Evolutionary conservation across 2,113 vertebrate species (phyloP).

Genomic region (Edolisoma coerulescens): DNA sequence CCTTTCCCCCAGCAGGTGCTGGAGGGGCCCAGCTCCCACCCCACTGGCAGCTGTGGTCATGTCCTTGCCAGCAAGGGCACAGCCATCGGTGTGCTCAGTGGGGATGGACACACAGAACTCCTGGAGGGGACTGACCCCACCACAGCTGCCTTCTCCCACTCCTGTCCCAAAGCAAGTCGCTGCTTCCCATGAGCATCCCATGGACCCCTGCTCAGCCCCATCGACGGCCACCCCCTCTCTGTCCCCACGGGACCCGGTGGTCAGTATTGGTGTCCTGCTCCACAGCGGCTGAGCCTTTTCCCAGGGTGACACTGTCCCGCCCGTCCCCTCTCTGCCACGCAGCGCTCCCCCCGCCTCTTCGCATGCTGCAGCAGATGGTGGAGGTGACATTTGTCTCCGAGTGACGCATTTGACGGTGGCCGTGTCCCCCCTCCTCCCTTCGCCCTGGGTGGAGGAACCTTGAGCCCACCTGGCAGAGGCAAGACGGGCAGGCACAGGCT

Average conservation of each 20-base stretch:
- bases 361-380: background rate
- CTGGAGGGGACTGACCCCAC: background rate
- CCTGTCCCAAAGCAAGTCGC: background rate
- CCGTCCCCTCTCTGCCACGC: background rate
- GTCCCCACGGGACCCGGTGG: background rate
- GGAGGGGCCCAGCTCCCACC: background rate
- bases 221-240: background rate
- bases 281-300: background rate
- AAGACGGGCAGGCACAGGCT: background rate
- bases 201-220: background rate
- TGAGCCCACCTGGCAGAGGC: background rate
- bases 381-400: constrained; percentile 40
- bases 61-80: background rate
- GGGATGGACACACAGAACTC: background rate
- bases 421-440: background rate
- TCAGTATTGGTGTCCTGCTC: rapidly evolving
- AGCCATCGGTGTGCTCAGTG: background rate
- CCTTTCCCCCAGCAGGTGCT: background rate
- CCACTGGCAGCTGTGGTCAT: background rate
- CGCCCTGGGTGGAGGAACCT: background rate
- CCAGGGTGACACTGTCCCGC: background rate
- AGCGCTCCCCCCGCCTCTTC: background rate
- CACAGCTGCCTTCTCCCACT: background rate
- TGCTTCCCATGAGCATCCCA: background rate
- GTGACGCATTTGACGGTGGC: background rate